Conservation (phyloP, 2,888 invertebrate species). For the Choreutis nemorana region DNA sequence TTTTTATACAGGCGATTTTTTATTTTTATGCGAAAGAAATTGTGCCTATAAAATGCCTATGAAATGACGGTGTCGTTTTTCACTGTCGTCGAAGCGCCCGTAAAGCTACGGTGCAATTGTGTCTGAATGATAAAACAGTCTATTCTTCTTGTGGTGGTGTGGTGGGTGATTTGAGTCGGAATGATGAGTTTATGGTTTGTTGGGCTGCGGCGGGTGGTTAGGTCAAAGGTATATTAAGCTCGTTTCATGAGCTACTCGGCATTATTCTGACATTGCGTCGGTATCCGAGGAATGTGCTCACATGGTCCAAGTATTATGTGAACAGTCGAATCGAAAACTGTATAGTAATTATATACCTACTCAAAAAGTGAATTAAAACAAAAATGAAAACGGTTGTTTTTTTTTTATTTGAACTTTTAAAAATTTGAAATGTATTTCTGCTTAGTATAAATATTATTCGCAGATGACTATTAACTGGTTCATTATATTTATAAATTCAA, state of each 20-base stretch:
- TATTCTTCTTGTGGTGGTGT: slow-evolving; percentile 1
- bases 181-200: slow-evolving; percentile 8
- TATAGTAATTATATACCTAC: no score
- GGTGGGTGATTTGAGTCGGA: neutral
- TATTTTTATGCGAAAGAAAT: slow-evolving; percentile 64
- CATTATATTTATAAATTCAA: no score
- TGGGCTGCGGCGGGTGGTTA: slow-evolving; percentile 13
- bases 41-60: slow-evolving; percentile 59
- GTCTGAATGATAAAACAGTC: slow-evolving; percentile 30
- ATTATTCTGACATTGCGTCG: slow-evolving; percentile 22
- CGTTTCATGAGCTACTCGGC: slow-evolving; percentile 14
- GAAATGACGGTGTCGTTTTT: slow-evolving; percentile 62
- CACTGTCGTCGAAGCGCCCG: slow-evolving; percentile 55
- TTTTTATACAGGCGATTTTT: slow-evolving; percentile 61
- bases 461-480: no score
- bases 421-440: no score
- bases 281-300: slow-evolving; percentile 43
- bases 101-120: slow-evolving; percentile 55
- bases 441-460: no score
- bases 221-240: slow-evolving; percentile 14
- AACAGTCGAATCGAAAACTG: slow-evolving; percentile 19
- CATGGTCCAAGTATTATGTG: slow-evolving; percentile 24
- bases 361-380: no score
- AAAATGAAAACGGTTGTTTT: no score
- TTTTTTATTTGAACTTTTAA: no score